A percentile compares a stretch with the other conserved stretches of the same genome.
phyloP scores from a whole-genome alignment of 2,888 invertebrate species.

The Lissonota sp. region DNA sequence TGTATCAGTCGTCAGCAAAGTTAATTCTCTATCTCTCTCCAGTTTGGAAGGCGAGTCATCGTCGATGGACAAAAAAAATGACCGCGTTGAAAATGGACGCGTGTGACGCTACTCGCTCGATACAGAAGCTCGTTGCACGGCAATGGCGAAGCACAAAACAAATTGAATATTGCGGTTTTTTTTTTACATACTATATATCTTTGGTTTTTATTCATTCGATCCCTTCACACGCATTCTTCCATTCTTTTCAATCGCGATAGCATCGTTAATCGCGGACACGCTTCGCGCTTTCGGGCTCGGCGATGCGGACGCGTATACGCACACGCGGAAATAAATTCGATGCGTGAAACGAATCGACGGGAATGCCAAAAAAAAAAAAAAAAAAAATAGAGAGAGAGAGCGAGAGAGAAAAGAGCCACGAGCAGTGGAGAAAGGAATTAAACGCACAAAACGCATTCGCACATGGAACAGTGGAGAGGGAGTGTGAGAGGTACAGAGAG shows the following conservation, averaged over 20 bases:
- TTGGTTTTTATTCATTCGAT: constrained; percentile 2
- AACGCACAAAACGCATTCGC: too few species aligned
- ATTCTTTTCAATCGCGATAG: constrained; percentile 43
- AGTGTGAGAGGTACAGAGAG: background rate
- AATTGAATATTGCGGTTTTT: background rate
- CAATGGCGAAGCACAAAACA: too few species aligned
- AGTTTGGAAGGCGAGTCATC: too few species aligned
- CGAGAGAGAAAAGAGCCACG: background rate
- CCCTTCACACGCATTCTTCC: constrained; percentile 18
- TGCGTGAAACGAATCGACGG: constrained; percentile 37
- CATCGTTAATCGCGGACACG: constrained; percentile 44
- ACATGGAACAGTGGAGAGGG: constrained; percentile 4
- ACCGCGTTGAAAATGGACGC: background rate
- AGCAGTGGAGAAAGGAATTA: too few species aligned
- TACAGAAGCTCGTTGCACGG: too few species aligned
- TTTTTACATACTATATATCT: too few species aligned
- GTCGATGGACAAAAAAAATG: constrained; percentile 4
- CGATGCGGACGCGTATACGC: constrained; percentile 10
- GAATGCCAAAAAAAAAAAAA: constrained; percentile 21
- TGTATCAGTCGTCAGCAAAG: background rate
- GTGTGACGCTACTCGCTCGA: too few species aligned
- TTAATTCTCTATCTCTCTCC: constrained; percentile 1
- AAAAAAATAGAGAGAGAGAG: background rate
- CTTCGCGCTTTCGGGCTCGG: constrained; percentile 23
- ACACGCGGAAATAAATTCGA: constrained; percentile 12